Conservation (phyloP, 2,888 invertebrate species). For the Polyommatus icarus region DNA sequence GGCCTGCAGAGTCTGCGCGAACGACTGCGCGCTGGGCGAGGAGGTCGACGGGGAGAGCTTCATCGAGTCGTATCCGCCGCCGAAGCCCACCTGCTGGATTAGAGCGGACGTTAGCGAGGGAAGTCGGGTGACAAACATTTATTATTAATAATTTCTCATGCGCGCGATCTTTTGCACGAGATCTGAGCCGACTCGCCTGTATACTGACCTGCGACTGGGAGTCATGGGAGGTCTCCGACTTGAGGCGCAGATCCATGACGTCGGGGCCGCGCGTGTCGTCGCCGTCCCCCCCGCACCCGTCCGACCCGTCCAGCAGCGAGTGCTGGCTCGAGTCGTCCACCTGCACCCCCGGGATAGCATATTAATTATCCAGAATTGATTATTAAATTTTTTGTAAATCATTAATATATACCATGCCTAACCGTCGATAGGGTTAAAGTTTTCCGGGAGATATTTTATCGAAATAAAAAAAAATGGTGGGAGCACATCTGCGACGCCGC, state of each 20-base stretch:
- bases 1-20: constrained; percentile 72
- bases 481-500: neutral
- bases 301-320: constrained; percentile 70
- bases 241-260: constrained; percentile 86
- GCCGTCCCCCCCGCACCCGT: constrained; percentile 54
- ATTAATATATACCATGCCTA: constrained; percentile 2
- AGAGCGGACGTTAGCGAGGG: neutral
- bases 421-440: constrained; percentile 23
- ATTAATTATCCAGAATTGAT: constrained; percentile 21
- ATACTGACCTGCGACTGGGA: constrained; percentile 53
- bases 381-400: constrained; percentile 18
- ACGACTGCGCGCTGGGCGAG: constrained; percentile 60
- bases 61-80: constrained; percentile 70
- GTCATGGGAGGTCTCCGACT: constrained; percentile 76
- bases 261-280: constrained; percentile 51
- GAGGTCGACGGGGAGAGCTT: constrained; percentile 78
- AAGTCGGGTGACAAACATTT: neutral
- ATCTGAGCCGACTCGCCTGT: neutral
- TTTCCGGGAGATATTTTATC: neutral
- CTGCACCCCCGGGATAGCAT: constrained; percentile 64
- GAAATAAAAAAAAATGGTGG: neutral
- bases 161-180: neutral
- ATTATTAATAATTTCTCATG: neutral
- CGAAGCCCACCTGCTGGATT: constrained; percentile 53
- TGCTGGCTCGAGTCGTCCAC: constrained; percentile 87